Conservation (phyloP, 2,113 vertebrate species). For the Hylia prasina region DNA sequence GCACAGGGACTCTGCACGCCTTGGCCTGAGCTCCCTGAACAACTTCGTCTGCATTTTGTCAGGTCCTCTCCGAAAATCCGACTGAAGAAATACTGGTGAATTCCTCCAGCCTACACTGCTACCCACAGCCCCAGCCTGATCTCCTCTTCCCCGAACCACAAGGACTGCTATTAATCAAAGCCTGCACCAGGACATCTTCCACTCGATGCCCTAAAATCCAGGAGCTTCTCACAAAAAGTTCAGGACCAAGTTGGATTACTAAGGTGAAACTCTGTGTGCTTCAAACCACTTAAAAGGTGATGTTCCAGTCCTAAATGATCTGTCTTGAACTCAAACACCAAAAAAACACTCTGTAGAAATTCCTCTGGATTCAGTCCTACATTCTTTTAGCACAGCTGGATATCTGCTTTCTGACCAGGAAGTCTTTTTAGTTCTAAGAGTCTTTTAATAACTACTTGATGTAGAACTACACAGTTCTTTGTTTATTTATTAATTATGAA, state of each 20-base stretch:
- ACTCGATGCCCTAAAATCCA: neutral
- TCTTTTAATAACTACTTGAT: conserved; percentile 45
- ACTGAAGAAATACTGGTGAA: neutral
- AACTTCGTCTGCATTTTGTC: neutral
- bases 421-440: conserved; percentile 46
- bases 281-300: neutral
- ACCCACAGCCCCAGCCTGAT: neutral
- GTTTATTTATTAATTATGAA: conserved; percentile 65
- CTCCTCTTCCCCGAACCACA: neutral
- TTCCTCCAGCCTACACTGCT: neutral
- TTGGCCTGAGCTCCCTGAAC: neutral
- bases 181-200: neutral
- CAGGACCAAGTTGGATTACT: neutral
- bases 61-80: neutral
- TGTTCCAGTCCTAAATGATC: neutral
- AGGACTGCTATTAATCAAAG: neutral
- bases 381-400: conserved; percentile 52
- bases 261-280: neutral
- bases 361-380: neutral
- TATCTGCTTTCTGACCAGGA: conserved; percentile 37
- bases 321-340: neutral
- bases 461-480: neutral
- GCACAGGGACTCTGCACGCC: accelerated
- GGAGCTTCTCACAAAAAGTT: neutral
- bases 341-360: neutral